Conservation (phyloP, 2,797 vertebrate genomes). For the Mus minutoides region DNA sequence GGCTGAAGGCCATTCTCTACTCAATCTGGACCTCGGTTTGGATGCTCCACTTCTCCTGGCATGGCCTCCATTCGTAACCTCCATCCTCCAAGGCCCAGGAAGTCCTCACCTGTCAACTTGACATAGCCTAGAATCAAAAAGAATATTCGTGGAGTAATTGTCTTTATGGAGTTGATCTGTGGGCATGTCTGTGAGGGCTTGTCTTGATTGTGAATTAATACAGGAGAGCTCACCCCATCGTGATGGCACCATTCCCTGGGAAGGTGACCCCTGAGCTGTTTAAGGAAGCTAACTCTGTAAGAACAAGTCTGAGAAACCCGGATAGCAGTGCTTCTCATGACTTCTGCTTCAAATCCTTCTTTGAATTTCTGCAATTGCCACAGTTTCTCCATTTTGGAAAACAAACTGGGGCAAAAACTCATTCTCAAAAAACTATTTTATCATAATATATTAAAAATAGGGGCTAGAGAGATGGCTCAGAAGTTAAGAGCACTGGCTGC, state of each 20-base stretch:
- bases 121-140: neutral
- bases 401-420: neutral
- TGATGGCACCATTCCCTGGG: neutral
- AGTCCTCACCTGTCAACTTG: neutral
- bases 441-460: neutral
- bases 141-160: neutral
- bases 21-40: neutral
- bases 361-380: neutral
- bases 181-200: neutral
- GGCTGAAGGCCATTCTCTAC: too few relatives aligned
- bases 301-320: neutral
- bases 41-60: neutral
- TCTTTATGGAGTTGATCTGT: neutral
- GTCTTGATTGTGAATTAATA: neutral
- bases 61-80: neutral
- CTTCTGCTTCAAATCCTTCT: neutral
- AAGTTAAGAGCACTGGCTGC: neutral
- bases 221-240: neutral
- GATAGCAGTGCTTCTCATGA: neutral
- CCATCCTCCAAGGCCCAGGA: neutral
- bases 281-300: neutral
- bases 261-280: neutral
- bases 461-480: neutral
- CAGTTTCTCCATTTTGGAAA: neutral
- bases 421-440: constrained; percentile 15